Evolutionary conservation across 2,888 invertebrate genomes (phyloP), one percentile per base, ranked within the genome.

Genomic region (Blastobasis adustella): DNA sequence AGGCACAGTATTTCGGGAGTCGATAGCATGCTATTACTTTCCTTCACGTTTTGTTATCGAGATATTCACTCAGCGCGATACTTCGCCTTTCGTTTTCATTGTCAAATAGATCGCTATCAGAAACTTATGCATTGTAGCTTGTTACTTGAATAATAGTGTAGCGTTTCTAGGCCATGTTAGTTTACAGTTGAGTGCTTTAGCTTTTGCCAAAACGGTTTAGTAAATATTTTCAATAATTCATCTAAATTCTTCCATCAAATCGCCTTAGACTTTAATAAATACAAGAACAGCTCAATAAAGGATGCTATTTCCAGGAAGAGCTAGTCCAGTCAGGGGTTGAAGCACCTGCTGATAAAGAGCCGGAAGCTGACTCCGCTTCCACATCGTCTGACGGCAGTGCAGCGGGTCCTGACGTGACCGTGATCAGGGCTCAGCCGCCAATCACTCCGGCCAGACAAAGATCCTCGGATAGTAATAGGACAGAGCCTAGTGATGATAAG

Each of bases 381-480:
- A 74, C 84, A 10, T 85, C 87, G 5, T 86, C 87, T 9, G 78
- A 63, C 0, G 85, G 74, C 10, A 82, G 83, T 44, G 82, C 70
- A 1, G 83, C 73, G 0, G 84, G 75, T 0, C 86, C 82, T n/a
- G 81, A 88, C 41, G 71, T 84, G 1, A 87, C 87, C 0, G 79
- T 87, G 4, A 65, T 88, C 48, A 79, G 76, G 52, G 62, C 78
- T 0, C 79, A 80, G 10, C 76, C 81, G 0, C 71, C 79, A 6
- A 38, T 36, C 0, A 80, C 79, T 0, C 84, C 87, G 4, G 81
- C 79, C 0, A 67, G 90, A 42, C 91, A 91, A 49, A 78, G 82
- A 45, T 91, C 90, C 10, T 87, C 90, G 0, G 91, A 91, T 55
- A 91, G 91, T 57, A 90, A 90, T 49, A 72, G 79, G 47, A 88